Evolutionary conservation across 1,140 invertebrate species (phyloP).

Genomic region (Meloidogyne exigua): DNA sequence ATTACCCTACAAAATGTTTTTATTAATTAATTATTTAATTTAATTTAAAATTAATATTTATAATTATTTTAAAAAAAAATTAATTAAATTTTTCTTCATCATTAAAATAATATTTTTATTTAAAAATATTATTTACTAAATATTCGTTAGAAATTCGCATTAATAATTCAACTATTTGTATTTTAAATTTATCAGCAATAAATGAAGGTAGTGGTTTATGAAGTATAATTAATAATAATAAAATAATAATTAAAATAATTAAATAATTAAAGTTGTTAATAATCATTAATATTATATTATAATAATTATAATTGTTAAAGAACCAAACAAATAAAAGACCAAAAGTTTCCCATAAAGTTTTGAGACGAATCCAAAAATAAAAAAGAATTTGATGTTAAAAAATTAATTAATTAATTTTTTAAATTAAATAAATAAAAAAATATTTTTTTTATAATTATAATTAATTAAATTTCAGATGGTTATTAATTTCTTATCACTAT

Average conservation of each 20-base stretch:
- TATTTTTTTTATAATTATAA: too few relatives aligned
- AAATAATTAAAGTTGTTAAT: neutral
- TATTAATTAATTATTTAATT: too few relatives aligned
- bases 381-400: too few relatives aligned
- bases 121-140: slow-evolving; percentile 48
- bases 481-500: too few relatives aligned
- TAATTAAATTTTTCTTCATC: too few relatives aligned
- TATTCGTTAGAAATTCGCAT: slow-evolving; percentile 57
- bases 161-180: slow-evolving; percentile 55
- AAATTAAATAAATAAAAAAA: too few relatives aligned
- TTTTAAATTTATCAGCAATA: slow-evolving; percentile 53
- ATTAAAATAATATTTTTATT: too few relatives aligned
- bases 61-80: neutral
- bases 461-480: too few relatives aligned
- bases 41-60: too few relatives aligned
- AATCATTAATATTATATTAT: neutral
- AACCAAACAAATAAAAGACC: neutral
- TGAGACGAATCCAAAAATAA: neutral
- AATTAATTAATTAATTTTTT: too few relatives aligned
- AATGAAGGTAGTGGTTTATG: slow-evolving; percentile 51
- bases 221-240: slow-evolving; percentile 44
- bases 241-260: slow-evolving; percentile 29
- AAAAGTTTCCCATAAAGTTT: neutral
- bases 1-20: slow-evolving; percentile 49
- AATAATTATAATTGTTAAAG: neutral